Percentiles rank a stretch among this genome's conserved stretches.
Conservation (phyloP, 64 coral and sea anemone genomes). For the Stichodactyla mertensii region DNA sequence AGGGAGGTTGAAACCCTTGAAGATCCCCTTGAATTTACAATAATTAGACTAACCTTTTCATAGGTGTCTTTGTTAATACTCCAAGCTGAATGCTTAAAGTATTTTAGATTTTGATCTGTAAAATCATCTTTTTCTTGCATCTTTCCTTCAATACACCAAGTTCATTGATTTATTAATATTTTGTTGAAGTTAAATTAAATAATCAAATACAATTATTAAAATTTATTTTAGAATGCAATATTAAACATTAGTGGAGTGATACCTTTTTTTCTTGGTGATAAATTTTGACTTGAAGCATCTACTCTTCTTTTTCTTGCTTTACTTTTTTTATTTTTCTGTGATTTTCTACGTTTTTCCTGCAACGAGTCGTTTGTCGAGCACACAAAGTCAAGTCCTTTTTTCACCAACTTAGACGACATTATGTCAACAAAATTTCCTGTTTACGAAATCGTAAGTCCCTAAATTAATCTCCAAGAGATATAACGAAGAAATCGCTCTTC, state of each 20-base stretch:
- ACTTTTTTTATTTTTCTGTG: conserved; percentile 13
- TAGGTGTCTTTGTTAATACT: conserved; percentile 72
- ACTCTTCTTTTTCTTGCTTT: background rate
- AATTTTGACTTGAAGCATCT: background rate
- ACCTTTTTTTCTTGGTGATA: background rate
- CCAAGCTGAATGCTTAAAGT: conserved; percentile 65
- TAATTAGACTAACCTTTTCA: conserved; percentile 50
- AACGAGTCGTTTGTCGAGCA: conserved; percentile 2
- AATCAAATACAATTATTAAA: no score
- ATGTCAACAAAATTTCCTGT: background rate
- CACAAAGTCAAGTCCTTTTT: conserved; percentile 74
- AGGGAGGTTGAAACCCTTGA: no score
- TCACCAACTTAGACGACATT: conserved; percentile 85
- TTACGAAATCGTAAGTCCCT: background rate
- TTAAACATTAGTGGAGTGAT: background rate
- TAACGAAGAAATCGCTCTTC: background rate
- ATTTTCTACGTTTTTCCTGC: background rate
- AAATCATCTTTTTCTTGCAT: conserved; percentile 41
- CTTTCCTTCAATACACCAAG: background rate
- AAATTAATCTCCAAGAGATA: background rate
- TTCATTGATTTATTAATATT: background rate
- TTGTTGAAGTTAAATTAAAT: no score
- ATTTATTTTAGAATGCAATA: no score
- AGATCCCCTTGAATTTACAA: background rate
- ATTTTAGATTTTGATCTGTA: conserved; percentile 63